phyloP scores from a whole-genome alignment of 2,797 vertebrate species.

The Arctocebus calabarensis region DNA sequence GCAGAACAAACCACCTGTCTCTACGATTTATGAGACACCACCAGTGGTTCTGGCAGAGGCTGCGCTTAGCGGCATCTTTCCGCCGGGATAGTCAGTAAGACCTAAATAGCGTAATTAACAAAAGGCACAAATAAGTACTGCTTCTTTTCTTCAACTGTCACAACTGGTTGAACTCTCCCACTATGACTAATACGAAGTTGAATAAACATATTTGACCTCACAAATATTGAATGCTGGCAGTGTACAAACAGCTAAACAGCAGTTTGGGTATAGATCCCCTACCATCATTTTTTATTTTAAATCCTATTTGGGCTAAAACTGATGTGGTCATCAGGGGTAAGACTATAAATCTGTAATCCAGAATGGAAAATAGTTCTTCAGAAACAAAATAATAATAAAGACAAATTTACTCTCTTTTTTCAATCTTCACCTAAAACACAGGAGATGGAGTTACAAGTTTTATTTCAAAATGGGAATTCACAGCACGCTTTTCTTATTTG shows the following conservation, averaged over 20 bases:
- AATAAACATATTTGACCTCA: slow-evolving; percentile 56
- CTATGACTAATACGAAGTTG: slow-evolving; percentile 11
- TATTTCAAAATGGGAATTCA: neutral
- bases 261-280: neutral
- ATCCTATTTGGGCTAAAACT: slow-evolving; percentile 31
- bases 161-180: slow-evolving; percentile 21
- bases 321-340: neutral
- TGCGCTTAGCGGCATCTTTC: neutral
- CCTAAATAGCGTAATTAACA: slow-evolving; percentile 12
- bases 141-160: neutral
- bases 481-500: neutral
- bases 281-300: neutral
- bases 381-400: slow-evolving; percentile 37
- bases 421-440: slow-evolving; percentile 8
- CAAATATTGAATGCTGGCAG: neutral
- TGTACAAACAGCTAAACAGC: neutral
- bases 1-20: neutral
- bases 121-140: neutral
- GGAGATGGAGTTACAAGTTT: neutral
- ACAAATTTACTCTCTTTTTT: slow-evolving; percentile 34
- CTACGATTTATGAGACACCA: neutral
- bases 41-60: neutral
- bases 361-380: slow-evolving; percentile 43
- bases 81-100: neutral
- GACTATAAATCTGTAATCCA: neutral